Base-by-base conservation (phyloP, 2,888 invertebrate species). In the Aphelenchoides bicaudatus region DNA sequence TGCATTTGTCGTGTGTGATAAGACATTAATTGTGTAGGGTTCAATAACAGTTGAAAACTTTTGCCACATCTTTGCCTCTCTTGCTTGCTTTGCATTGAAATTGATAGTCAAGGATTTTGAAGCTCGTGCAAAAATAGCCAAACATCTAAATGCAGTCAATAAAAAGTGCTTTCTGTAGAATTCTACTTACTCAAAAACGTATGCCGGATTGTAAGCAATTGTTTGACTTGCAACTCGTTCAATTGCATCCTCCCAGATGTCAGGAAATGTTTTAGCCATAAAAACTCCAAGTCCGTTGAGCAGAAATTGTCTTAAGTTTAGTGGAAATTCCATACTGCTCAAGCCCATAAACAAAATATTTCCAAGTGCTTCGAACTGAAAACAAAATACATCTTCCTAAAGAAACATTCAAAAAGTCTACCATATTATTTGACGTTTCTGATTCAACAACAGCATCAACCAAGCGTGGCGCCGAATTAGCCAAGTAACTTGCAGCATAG, bases 121-220 rank as follows among this genome's bases (percentile, higher is more conserved):
- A n/a, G 43, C 43, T 6, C 23, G 21, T 8, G 43, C 43, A n/a
- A 43, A 43, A n/a, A 21, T 43, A 8, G 21, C 43, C 43, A 43
- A 25, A 6, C 16, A 10, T 43, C 43, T 43, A n/a, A 43, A 43
- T 8, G 23, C 10, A n/a, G n/a, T n/a, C n/a, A n/a, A n/a, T n/a
- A n/a, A n/a, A n/a, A n/a, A n/a, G n/a, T n/a, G n/a, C n/a, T n/a
- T n/a, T n/a, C n/a, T n/a, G n/a, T n/a, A 51, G n/a, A n/a, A n/a
- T n/a, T n/a, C n/a, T n/a, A 53, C 52, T 51, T 30, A 51, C 52
- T 51, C 52, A 10, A 51, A 2, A 2, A 51, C 52, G 3, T 46
- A 34, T 8, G 10, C 37, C 1, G 52, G 30, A 13, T 21, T 16
- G 38, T 31, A 23, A 19, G 16, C 16, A n/a, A n/a, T n/a, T n/a